Conservation (phyloP, 2,113 vertebrate genomes). For the Centropus bengalensis region DNA sequence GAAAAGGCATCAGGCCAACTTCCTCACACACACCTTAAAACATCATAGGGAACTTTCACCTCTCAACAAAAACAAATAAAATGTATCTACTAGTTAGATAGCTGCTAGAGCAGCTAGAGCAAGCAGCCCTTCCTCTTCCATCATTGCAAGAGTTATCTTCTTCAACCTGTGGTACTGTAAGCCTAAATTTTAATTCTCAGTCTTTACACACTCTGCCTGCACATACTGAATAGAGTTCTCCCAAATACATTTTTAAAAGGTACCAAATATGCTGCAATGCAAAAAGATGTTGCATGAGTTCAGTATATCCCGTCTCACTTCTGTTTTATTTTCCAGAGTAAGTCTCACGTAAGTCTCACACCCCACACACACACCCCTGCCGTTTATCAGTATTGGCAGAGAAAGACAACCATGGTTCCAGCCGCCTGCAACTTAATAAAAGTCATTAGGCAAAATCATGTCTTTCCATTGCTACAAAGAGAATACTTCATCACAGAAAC, state of each 20-base stretch:
- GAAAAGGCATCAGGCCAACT: neutral
- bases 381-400: neutral
- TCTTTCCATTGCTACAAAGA: neutral
- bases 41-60: neutral
- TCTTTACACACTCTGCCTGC: neutral
- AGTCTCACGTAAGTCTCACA: neutral
- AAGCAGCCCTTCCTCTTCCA: neutral
- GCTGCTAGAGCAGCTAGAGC: neutral
- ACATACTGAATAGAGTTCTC: neutral
- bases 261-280: neutral
- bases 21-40: neutral
- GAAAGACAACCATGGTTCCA: neutral
- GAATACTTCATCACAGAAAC: neutral
- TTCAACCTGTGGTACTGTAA: neutral
- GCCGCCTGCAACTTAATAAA: neutral
- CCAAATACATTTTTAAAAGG: neutral
- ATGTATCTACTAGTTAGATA: neutral
- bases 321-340: neutral
- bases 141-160: neutral
- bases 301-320: neutral
- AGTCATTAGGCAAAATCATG: neutral
- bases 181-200: neutral
- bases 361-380: neutral
- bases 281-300: neutral
- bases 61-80: neutral